These are phyloP conservation scores for Drosophila subsilvestris DNA, from an alignment of 2,888 invertebrate genomes.

Conservation along the genomic window DNA sequence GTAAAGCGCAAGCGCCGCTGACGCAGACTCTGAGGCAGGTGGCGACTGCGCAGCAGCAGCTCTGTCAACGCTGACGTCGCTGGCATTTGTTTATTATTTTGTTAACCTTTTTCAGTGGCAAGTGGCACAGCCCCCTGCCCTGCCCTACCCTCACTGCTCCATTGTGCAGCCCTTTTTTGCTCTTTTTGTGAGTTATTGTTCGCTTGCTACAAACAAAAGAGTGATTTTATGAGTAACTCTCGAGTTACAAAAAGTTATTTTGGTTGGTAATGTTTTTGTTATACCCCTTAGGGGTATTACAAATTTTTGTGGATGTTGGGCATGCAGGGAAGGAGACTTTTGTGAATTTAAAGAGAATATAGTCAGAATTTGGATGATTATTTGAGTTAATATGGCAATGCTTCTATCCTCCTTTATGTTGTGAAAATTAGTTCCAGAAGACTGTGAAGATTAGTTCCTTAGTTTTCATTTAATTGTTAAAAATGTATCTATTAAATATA, in stretches of 20 bases:
- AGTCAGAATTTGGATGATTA: too few species aligned
- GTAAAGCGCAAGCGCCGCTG: slow-evolving; percentile 39
- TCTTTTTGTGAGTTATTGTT: slow-evolving; percentile 13
- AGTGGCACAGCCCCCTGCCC: slow-evolving; percentile 18
- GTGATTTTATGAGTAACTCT: slow-evolving; percentile 43
- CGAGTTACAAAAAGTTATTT: slow-evolving; percentile 53
- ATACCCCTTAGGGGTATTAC: background rate
- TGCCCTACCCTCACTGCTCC: background rate
- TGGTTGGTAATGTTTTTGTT: background rate
- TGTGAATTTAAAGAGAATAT: too few species aligned
- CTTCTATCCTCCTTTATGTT: too few species aligned
- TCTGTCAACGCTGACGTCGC: slow-evolving; percentile 11
- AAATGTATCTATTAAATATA: too few species aligned
- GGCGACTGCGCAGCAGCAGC: slow-evolving; percentile 47
- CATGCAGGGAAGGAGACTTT: too few species aligned
- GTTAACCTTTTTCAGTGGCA: slow-evolving; percentile 68
- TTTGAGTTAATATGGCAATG: too few species aligned
- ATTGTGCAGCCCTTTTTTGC: slow-evolving; percentile 11
- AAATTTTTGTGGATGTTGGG: too few species aligned
- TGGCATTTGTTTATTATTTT: slow-evolving; percentile 39
- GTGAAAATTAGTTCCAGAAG: too few species aligned
- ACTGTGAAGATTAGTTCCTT: too few species aligned
- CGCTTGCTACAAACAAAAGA: slow-evolving; percentile 51
- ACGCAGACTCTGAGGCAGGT: slow-evolving; percentile 16
- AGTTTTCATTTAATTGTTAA: too few species aligned